phyloP scores from a whole-genome alignment of 2,113 vertebrate genomes.

The Microcebus tavaratra region DNA sequence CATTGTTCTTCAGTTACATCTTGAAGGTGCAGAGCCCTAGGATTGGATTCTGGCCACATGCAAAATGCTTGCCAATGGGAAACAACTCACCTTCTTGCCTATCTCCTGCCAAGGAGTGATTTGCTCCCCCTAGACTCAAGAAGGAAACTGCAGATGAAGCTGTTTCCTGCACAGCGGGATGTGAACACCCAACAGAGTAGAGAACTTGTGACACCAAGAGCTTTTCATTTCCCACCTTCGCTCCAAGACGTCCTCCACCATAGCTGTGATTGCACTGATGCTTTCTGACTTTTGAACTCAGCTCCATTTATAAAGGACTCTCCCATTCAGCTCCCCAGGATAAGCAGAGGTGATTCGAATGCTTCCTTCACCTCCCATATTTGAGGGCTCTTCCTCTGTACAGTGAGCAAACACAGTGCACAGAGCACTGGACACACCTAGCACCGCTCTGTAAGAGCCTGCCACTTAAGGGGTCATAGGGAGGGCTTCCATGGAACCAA shows the following conservation, averaged over 20 bases:
- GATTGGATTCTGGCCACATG: slow-evolving; percentile 9
- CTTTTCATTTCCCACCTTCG: not conserved
- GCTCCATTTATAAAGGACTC: not conserved
- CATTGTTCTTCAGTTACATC: not conserved
- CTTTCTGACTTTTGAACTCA: not conserved
- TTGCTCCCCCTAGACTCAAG: slow-evolving; percentile 3
- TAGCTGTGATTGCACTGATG: not conserved
- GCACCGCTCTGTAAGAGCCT: not conserved
- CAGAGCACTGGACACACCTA: not conserved
- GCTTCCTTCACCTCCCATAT: not conserved
- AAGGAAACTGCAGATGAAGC: slow-evolving; percentile 57
- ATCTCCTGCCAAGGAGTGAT: not conserved
- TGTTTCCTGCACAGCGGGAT: slow-evolving; percentile 51
- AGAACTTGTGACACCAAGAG: not conserved
- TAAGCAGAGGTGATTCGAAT: not conserved
- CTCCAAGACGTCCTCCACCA: not conserved
- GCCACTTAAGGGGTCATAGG: not conserved
- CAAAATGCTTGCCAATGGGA: not conserved
- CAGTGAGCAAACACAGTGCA: not conserved
- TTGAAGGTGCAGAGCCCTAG: not conserved
- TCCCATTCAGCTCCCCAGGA: not conserved
- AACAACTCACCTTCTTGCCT: slow-evolving; percentile 32
- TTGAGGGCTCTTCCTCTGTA: not conserved
- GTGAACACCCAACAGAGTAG: not conserved
- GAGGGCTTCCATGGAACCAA: not conserved